These are phyloP conservation scores for Nesidiocoris tenuis DNA, from an alignment of 2,888 invertebrate species.

Conservation along the genomic window DNA sequence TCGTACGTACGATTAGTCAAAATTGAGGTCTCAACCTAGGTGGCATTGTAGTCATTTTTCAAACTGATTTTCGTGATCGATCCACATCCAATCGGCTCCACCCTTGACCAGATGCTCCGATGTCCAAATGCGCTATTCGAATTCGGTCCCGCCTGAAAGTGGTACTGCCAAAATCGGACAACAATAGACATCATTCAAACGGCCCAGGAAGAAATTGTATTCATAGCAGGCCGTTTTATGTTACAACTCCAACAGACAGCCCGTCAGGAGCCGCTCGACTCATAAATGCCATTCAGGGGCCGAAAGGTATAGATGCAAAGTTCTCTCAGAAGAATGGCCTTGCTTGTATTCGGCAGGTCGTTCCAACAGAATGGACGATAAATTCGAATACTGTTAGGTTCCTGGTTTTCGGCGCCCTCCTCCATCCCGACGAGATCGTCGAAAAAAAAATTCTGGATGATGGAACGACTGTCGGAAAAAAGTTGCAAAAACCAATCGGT, in stretches of 20 bases:
- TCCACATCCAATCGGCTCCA: no score
- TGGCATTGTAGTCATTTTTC: no score
- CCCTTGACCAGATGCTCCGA: no score
- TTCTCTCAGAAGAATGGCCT: not conserved
- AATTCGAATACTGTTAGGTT: not conserved
- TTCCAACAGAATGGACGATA: not conserved
- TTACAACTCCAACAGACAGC: no score
- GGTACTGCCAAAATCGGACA: not conserved
- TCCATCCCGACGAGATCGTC: not conserved
- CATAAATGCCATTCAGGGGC: not conserved
- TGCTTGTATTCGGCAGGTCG: not conserved
- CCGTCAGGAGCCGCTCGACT: not conserved
- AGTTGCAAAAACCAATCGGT: no score
- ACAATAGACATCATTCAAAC: not conserved
- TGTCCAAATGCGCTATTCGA: no score
- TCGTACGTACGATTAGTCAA: no score
- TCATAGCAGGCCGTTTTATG: not conserved
- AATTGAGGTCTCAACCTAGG: no score
- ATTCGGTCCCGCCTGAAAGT: not conserved
- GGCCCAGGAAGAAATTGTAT: not conserved
- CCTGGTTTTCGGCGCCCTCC: not conserved
- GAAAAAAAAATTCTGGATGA: no score
- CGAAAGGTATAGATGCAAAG: not conserved
- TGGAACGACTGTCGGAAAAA: no score
- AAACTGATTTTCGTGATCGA: no score